Conservation (phyloP, 2,113 vertebrate species). For the Platichthys flesus region DNA sequence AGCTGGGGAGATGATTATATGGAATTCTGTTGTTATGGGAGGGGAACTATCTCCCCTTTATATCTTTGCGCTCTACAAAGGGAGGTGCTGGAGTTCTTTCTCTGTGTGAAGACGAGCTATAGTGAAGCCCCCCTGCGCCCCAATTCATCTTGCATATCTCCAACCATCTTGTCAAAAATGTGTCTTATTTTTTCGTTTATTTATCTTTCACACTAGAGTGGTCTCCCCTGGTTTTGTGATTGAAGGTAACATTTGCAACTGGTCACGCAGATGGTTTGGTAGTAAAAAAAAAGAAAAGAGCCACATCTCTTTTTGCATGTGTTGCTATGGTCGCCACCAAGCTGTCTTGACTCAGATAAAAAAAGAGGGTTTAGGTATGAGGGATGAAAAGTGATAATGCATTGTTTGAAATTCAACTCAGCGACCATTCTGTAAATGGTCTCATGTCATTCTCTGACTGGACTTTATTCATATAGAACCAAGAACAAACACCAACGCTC, state of each 20-base stretch:
- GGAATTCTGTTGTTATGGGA: conserved; percentile 66
- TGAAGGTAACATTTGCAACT: conserved; percentile 17
- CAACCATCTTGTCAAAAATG: not conserved
- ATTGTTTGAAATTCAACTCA: conserved; percentile 42
- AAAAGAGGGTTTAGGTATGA: conserved; percentile 6
- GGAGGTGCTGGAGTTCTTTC: conserved; percentile 21
- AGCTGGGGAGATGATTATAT: conserved; percentile 58
- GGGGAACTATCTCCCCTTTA: conserved; percentile 41
- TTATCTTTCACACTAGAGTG: conserved; percentile 11
- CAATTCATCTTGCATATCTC: not conserved
- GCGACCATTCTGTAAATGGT: conserved; percentile 33
- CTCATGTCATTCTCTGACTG: conserved; percentile 23
- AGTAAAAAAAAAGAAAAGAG: not conserved
- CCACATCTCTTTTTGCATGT: conserved; percentile 20
- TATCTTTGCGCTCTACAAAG: conserved; percentile 41
- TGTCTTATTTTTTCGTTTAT: conserved; percentile 18
- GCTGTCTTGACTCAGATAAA: conserved; percentile 14
- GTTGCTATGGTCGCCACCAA: conserved; percentile 32
- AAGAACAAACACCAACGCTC: conserved; percentile 18
- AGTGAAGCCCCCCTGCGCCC: not conserved
- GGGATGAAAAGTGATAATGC: conserved; percentile 36
- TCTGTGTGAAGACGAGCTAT: conserved; percentile 9
- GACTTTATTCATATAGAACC: conserved; percentile 20
- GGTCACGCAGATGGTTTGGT: conserved; percentile 25
- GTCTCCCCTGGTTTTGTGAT: not conserved